A percentile compares a stretch with the other conserved stretches of the same genome.
These are phyloP conservation scores for Rhadinocentrus ornatus DNA, from an alignment of 2,797 vertebrate species.

Conservation along the genomic window DNA sequence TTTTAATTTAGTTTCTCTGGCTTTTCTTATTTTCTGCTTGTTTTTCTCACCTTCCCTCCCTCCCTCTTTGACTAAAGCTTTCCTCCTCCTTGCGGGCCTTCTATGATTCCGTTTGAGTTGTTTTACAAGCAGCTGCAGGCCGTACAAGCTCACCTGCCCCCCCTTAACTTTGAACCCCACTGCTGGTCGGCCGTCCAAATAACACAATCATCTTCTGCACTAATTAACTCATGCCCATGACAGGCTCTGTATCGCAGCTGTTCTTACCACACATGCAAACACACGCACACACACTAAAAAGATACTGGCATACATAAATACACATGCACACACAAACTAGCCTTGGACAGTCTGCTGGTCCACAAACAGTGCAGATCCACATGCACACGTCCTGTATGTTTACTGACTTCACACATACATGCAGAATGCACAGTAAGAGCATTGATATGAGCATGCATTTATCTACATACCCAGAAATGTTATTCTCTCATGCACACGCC, in stretches of 20 bases:
- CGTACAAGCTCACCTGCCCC: conserved; percentile 81
- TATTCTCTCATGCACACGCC: conserved; percentile 27
- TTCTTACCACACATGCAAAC: conserved; percentile 56
- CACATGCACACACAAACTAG: conserved; percentile 39
- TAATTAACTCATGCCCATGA: conserved; percentile 83
- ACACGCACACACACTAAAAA: conserved; percentile 28
- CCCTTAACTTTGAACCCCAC: conserved; percentile 77
- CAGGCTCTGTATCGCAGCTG: conserved; percentile 80
- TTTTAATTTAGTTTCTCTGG: conserved; percentile 23
- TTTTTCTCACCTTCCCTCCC: conserved; percentile 43
- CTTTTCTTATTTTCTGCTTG: conserved; percentile 24
- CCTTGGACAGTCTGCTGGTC: conserved; percentile 58
- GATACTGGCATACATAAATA: conserved; percentile 18
- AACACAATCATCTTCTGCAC: conserved; percentile 86
- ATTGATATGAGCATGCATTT: conserved; percentile 11
- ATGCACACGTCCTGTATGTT: conserved; percentile 27
- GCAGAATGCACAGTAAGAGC: conserved; percentile 6
- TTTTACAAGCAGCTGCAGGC: conserved; percentile 80
- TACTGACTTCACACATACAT: conserved; percentile 33
- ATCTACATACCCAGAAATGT: conserved; percentile 17
- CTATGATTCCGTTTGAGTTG: conserved; percentile 74
- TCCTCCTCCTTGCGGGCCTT: conserved; percentile 54
- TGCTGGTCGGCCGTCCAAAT: conserved; percentile 78
- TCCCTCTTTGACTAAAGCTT: conserved; percentile 10
- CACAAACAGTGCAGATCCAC: conserved; percentile 32